A percentile compares a stretch with the other conserved stretches of the same genome.
Conservation (phyloP, 2,797 vertebrate genomes). For the Sebastolobus altivelis region DNA sequence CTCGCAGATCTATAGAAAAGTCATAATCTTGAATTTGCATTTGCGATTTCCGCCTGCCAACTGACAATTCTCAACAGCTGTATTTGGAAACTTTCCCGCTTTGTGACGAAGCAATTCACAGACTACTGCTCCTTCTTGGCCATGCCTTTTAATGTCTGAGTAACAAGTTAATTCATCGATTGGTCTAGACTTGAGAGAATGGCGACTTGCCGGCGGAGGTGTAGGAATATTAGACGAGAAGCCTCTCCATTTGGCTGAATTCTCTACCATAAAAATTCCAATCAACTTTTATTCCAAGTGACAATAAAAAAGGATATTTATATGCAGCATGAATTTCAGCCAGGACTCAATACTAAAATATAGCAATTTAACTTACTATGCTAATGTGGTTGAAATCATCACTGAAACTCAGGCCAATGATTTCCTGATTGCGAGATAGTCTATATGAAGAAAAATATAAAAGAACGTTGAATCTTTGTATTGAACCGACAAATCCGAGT, state of each 20-base stretch:
- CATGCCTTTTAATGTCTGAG: conserved; percentile 45
- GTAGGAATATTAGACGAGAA: conserved; percentile 49
- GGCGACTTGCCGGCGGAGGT: conserved; percentile 36
- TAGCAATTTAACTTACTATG: background rate
- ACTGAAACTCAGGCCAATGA: too few species aligned
- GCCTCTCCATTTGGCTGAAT: conserved; percentile 40
- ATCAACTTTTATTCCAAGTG: conserved; percentile 35
- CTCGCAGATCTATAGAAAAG: conserved; percentile 29
- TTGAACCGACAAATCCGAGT: too few species aligned
- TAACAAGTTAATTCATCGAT: conserved; percentile 63
- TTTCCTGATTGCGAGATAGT: too few species aligned
- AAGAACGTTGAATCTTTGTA: too few species aligned
- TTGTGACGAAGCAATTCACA: background rate
- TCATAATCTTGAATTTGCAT: conserved; percentile 14
- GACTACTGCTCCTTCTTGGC: conserved; percentile 35
- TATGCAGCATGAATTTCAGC: conserved; percentile 5
- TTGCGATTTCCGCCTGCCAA: background rate
- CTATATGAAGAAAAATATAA: too few species aligned
- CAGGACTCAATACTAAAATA: background rate
- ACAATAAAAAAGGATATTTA: conserved; percentile 29
- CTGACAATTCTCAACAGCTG: conserved; percentile 40
- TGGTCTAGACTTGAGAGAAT: conserved; percentile 49
- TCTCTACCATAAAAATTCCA: conserved; percentile 37
- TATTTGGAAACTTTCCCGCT: background rate
- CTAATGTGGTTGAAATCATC: too few species aligned